Evolutionary conservation across 2,888 invertebrate genomes (phyloP).

Genomic region (Ophion costatus): DNA sequence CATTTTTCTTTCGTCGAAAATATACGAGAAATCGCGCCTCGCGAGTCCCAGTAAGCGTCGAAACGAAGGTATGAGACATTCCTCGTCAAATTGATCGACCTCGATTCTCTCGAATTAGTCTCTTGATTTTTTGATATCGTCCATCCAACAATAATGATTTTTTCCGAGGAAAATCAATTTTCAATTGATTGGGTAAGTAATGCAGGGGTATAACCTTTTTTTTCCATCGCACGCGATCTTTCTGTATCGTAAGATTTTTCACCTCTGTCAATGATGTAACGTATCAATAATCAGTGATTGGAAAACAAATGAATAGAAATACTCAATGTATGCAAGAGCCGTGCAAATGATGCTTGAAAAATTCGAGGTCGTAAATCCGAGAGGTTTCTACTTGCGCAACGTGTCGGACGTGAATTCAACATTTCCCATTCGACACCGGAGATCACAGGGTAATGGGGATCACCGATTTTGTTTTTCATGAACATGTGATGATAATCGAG

Average conservation of each 20-base stretch:
- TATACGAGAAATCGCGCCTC: slow-evolving; percentile 11
- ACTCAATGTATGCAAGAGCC: no score
- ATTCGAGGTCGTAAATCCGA: neutral
- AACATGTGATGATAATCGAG: neutral
- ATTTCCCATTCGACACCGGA: neutral
- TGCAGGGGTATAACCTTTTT: neutral
- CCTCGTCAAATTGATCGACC: neutral
- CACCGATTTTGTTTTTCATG: neutral
- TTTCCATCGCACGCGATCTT: neutral
- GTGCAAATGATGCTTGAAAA: no score
- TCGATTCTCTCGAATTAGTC: neutral
- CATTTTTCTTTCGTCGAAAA: slow-evolving; percentile 32
- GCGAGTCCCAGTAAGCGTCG: slow-evolving; percentile 16
- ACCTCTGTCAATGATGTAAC: neutral
- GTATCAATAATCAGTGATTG: neutral
- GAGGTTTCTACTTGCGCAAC: neutral
- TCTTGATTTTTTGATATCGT: neutral
- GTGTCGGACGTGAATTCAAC: neutral
- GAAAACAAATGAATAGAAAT: neutral
- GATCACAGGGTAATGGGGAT: neutral
- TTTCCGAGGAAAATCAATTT: neutral
- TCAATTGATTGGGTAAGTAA: neutral
- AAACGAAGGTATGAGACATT: neutral
- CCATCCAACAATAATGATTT: neutral
- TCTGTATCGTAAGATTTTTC: no score